Percentiles rank a stretch among this genome's conserved stretches.
Evolutionary conservation across 2,888 invertebrate species (phyloP).

Genomic region (Coelopa pilipes): DNA sequence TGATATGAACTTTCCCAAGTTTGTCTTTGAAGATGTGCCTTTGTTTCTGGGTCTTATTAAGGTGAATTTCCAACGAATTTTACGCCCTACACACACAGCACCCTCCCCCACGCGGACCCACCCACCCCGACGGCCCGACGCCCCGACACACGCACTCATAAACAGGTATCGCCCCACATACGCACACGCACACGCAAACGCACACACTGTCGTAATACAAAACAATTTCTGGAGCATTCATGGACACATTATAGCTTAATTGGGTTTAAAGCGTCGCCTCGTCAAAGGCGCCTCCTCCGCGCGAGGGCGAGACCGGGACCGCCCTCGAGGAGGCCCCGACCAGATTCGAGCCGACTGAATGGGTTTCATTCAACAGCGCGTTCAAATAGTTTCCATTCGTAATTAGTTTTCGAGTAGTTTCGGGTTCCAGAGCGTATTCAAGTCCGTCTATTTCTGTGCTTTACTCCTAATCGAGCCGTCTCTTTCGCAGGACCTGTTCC

Average conservation of each 20-base stretch:
- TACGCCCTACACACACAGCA: not conserved
- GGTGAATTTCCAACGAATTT: slow-evolving; percentile 59
- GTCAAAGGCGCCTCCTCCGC: no score
- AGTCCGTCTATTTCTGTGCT: not conserved
- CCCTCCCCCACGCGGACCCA: slow-evolving; percentile 6
- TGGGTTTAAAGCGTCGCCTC: no score
- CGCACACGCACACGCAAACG: no score
- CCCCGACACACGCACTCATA: no score
- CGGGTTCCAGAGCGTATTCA: not conserved
- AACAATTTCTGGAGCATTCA: no score
- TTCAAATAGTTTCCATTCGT: not conserved
- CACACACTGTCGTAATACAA: no score
- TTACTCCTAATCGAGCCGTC: not conserved
- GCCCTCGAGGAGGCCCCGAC: not conserved
- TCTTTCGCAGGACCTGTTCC: slow-evolving; percentile 80
- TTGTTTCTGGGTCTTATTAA: slow-evolving; percentile 85
- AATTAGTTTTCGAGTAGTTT: not conserved
- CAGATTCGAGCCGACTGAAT: not conserved
- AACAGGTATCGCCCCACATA: no score
- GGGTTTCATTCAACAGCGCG: not conserved
- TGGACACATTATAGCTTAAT: not conserved
- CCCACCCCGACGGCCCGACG: not conserved
- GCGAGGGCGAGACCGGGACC: no score
- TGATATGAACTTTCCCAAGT: slow-evolving; percentile 94
- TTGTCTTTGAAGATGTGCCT: slow-evolving; percentile 91